Conservation (phyloP, 2,797 vertebrate genomes). For the Lophura swinhoii region DNA sequence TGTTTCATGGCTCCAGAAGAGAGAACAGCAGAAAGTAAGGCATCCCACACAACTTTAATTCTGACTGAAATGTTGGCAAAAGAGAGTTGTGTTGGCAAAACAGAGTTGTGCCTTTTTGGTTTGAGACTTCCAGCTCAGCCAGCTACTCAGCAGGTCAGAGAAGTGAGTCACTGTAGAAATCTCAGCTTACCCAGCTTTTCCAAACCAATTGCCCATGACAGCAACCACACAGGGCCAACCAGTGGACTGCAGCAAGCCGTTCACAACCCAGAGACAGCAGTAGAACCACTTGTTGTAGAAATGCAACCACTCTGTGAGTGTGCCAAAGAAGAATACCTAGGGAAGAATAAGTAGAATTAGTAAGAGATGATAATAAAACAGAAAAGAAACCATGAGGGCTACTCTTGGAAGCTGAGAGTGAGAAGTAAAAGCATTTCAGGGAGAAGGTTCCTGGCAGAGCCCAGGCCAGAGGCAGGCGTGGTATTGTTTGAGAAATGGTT, state of each 20-base stretch:
- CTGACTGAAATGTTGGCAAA: neutral
- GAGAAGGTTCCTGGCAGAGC: neutral
- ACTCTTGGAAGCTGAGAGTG: neutral
- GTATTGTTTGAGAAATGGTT: neutral
- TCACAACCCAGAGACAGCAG: constrained; percentile 91
- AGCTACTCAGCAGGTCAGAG: neutral
- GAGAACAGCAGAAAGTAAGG: neutral
- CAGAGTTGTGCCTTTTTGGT: neutral
- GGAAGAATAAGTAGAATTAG: neutral
- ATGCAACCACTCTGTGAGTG: constrained; percentile 92
- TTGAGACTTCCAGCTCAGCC: neutral
- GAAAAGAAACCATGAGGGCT: neutral
- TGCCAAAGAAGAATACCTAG: constrained; percentile 93
- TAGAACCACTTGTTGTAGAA: constrained; percentile 94
- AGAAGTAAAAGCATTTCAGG: neutral
- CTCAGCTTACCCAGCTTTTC: constrained; percentile 89
- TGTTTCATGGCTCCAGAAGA: neutral
- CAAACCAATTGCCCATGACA: constrained; percentile 99
- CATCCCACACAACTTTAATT: neutral
- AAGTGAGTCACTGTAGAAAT: constrained; percentile 9
- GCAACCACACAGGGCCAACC: constrained; percentile 98
- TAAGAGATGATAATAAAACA: neutral
- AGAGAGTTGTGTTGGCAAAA: neutral
- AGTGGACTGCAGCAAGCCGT: constrained; percentile 94
- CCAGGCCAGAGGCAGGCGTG: neutral